Evolutionary conservation across 2,797 vertebrate species (phyloP), one percentile per base, ranked within the genome.

Genomic region (Odontamblyopus rebecca): DNA sequence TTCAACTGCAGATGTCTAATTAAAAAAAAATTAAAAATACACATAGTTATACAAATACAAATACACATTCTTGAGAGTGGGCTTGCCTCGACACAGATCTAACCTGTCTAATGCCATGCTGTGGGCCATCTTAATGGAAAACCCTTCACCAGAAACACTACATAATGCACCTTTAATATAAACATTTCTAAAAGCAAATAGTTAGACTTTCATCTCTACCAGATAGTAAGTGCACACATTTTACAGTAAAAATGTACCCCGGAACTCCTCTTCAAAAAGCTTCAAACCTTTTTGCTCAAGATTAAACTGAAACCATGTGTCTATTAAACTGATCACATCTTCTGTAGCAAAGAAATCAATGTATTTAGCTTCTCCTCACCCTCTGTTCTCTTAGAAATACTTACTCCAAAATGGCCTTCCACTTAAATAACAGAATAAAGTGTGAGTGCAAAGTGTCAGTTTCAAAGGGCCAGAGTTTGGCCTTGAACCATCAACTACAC

Each of bases 271-370:
- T 50, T 15, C 53, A 70, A 70, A 59, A 35, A 54, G 65, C 53
- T 35, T 51, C 67, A 71, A 67, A 72, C 15, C 67, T 72, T 71
- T 68, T 35, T 7, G 27, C 57, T 41, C 35, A 16, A 44, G 66
- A 81, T 73, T 68, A 71, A 75, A 74, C 38, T 19, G 29, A 23
- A 44, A 53, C 60, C 61, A 62, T 62, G 54, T 57, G 16, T 1
- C 66, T 76, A 61, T 78, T 38, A 26, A 56, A 15, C 71, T 67
- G 75, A 72, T 80, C 69, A 56, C 61, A 68, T 35, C 48, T 23
- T 74, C 73, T 69, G 56, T n/a, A 41, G 8, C 67, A 64, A 48
- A 32, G 32, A 74, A 73, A 76, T 78, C 70, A 73, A 62, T 60
- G 73, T 44, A 59, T 77, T 69, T 19, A 68, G 41, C 54, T 44